Evolutionary conservation across 2,888 invertebrate species (phyloP).

Genomic region (Dynastes tityus): DNA sequence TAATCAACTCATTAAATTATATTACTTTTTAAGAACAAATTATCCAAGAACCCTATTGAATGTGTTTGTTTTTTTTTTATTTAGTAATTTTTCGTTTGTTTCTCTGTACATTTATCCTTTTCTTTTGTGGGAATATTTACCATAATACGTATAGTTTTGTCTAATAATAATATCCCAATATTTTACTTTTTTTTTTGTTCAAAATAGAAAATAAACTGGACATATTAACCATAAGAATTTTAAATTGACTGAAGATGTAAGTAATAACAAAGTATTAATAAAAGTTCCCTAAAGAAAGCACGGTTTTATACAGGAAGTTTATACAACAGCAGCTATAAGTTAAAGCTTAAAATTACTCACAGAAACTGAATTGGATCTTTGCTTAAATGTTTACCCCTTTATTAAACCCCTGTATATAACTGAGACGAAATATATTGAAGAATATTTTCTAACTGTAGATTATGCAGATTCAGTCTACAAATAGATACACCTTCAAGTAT

Average conservation of each 20-base stretch:
- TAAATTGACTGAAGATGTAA: constrained; percentile 39
- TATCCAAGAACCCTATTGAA: constrained; percentile 21
- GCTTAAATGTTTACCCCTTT: neutral
- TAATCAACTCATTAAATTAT: constrained; percentile 46
- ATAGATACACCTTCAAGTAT: neutral
- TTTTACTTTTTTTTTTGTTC: constrained; percentile 25
- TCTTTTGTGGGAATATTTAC: constrained; percentile 29
- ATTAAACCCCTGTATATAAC: constrained; percentile 35
- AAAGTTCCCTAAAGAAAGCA: constrained; percentile 20
- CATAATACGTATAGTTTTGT: constrained; percentile 32
- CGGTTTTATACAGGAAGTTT: constrained; percentile 23
- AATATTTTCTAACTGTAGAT: constrained; percentile 31
- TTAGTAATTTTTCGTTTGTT: constrained; percentile 19
- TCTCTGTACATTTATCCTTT: constrained; percentile 34
- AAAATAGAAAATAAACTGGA: constrained; percentile 37
- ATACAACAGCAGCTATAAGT: neutral
- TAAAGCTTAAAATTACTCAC: neutral
- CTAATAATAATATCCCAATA: constrained; percentile 21
- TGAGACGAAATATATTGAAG: neutral
- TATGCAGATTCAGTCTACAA: neutral
- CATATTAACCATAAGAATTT: constrained; percentile 38
- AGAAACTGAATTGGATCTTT: neutral
- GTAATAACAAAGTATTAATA: constrained; percentile 19
- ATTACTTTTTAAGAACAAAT: constrained; percentile 36
- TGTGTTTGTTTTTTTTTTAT: constrained; percentile 41